Conservation (phyloP, 2,888 invertebrate genomes). For the Metellina segmentata region DNA sequence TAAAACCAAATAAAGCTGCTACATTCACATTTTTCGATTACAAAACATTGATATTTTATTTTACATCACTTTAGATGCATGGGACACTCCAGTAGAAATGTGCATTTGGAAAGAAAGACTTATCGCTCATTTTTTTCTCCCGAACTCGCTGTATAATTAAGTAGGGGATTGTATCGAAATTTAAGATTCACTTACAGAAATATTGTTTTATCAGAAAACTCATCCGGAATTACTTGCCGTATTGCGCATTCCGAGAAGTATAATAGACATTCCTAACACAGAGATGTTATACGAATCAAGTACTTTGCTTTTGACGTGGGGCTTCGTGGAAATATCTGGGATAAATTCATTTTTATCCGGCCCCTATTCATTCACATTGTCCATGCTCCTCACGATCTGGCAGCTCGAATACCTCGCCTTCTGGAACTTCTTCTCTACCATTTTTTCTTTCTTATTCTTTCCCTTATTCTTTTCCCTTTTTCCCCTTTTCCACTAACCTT, state of each 20-base stretch:
- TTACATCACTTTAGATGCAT: too few relatives aligned
- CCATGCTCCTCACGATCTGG: slow-evolving; percentile 75
- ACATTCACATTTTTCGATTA: too few relatives aligned
- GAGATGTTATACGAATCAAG: slow-evolving; percentile 44
- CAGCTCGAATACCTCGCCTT: slow-evolving; percentile 74
- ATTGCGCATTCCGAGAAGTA: slow-evolving; percentile 19
- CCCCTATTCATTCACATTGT: slow-evolving; percentile 69
- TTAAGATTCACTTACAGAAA: not conserved
- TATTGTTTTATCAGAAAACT: not conserved
- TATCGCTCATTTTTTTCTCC: too few relatives aligned
- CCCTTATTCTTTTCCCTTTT: slow-evolving; percentile 32
- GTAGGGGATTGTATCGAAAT: not conserved
- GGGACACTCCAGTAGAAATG: too few relatives aligned
- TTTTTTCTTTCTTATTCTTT: slow-evolving; percentile 51
- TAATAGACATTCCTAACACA: slow-evolving; percentile 3
- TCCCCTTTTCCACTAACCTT: slow-evolving; percentile 31
- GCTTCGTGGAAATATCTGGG: slow-evolving; percentile 37
- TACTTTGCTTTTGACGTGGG: slow-evolving; percentile 24
- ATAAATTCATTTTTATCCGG: slow-evolving; percentile 73
- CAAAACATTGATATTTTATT: too few relatives aligned
- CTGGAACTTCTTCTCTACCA: slow-evolving; percentile 53
- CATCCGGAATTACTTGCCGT: not conserved
- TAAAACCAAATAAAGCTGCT: too few relatives aligned
- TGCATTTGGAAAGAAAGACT: too few relatives aligned
- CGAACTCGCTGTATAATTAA: not conserved